Percentiles rank a stretch among this genome's conserved stretches.
Conservation (phyloP, 2,797 vertebrate genomes). For the Rhabdophis nuchalis region DNA sequence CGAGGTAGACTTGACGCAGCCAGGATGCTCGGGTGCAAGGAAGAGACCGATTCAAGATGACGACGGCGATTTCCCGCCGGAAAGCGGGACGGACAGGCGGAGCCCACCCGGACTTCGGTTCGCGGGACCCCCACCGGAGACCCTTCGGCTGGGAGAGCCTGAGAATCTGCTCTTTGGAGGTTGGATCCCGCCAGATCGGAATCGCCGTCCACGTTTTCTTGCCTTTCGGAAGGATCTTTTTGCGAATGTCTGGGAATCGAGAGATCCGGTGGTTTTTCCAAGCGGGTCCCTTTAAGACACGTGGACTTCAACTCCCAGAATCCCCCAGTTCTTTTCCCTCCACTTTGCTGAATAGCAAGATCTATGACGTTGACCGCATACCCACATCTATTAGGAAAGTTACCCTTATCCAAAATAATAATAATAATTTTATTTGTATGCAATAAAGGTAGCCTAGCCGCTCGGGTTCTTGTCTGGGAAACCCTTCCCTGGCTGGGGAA, state of each 20-base stretch:
- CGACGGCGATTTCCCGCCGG: background rate
- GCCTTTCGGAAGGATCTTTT: background rate
- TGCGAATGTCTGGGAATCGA: background rate
- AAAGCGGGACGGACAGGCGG: background rate
- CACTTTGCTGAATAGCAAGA: too few relatives aligned
- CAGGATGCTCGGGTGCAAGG: fast-evolving
- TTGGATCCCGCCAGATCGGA: background rate
- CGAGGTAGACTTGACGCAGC: background rate
- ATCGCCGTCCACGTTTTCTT: background rate
- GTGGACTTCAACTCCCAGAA: too few relatives aligned
- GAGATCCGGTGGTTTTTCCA: too few relatives aligned
- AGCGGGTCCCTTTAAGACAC: too few relatives aligned
- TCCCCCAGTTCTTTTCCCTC: too few relatives aligned
- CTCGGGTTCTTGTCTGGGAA: too few relatives aligned
- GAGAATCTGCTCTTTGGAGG: background rate
- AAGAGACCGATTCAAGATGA: background rate
- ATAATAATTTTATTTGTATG: too few relatives aligned
- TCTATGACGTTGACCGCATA: too few relatives aligned
- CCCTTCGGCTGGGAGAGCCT: background rate
- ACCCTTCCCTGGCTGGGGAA: background rate
- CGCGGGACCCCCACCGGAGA: too few relatives aligned
- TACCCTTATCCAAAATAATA: too few relatives aligned
- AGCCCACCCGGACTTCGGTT: background rate
- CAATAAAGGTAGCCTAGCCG: too few relatives aligned
- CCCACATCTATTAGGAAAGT: too few relatives aligned